phyloP scores from a whole-genome alignment of 2,888 invertebrate genomes.

The Drosophila dives region DNA sequence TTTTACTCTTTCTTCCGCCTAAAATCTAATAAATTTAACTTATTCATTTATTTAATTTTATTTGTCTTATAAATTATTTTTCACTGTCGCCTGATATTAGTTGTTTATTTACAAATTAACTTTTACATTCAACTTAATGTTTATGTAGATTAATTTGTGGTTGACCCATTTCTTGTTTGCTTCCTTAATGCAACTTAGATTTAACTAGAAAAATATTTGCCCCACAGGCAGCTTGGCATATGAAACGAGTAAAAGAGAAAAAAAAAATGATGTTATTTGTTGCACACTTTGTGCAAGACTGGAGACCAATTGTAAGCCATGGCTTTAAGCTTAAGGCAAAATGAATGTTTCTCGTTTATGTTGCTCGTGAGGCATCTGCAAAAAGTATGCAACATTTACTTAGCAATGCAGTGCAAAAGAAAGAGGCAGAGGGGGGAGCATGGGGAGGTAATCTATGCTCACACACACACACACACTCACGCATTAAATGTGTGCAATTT shows the following conservation, averaged over 20 bases:
- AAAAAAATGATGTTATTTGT: constrained; percentile 6
- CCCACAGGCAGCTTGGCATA: constrained; percentile 8
- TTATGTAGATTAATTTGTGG: background rate
- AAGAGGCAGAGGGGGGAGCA: background rate
- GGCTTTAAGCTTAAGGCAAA: constrained; percentile 44
- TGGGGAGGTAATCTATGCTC: constrained; percentile 9
- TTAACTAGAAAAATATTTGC: background rate
- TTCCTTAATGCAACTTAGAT: constrained; percentile 21
- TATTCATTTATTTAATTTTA: background rate
- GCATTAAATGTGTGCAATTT: constrained; percentile 43
- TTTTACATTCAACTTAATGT: background rate
- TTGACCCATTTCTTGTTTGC: background rate
- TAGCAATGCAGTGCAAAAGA: constrained; percentile 8
- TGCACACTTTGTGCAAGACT: constrained; percentile 8
- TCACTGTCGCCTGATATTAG: background rate
- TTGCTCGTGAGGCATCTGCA: constrained; percentile 21
- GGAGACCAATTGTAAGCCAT: constrained; percentile 43
- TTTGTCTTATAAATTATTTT: background rate
- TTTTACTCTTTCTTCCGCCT: background rate
- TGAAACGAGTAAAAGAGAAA: constrained; percentile 5
- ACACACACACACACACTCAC: constrained; percentile 4
- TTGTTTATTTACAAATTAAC: background rate
- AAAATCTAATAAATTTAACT: background rate
- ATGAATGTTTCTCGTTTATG: constrained; percentile 45
- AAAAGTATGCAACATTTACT: constrained; percentile 59